Conservation (phyloP, 2,888 invertebrate genomes). For the Eledona agricola region DNA sequence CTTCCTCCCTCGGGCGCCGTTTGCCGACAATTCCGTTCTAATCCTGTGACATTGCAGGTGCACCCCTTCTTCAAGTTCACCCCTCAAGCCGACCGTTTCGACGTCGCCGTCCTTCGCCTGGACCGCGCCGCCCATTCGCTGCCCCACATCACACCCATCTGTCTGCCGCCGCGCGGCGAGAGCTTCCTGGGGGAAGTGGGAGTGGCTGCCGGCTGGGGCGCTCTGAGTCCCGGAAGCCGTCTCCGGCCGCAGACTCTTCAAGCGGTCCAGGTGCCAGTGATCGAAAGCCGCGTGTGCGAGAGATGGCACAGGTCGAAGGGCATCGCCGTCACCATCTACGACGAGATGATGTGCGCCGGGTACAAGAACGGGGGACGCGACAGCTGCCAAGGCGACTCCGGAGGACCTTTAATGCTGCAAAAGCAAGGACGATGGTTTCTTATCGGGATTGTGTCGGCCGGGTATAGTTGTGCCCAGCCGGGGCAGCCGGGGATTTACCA, state of each 20-base stretch:
- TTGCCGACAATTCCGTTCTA: too few species aligned
- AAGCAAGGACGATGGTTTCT: conserved; percentile 88
- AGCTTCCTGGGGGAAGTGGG: conserved; percentile 91
- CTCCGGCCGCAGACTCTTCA: conserved; percentile 89
- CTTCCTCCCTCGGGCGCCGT: too few species aligned
- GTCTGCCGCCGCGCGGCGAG: conserved; percentile 88
- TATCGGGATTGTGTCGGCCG: conserved; percentile 86
- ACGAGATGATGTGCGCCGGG: conserved; percentile 95
- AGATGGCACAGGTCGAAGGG: conserved; percentile 77
- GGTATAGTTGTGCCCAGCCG: conserved; percentile 92
- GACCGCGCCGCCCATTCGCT: conserved; percentile 90
- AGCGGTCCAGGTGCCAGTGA: conserved; percentile 92
- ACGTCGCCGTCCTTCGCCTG: conserved; percentile 87
- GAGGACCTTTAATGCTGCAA: conserved; percentile 91
- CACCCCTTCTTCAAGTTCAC: conserved; percentile 94
- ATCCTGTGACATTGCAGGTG: conserved; percentile 70
- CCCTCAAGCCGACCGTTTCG: conserved; percentile 90
- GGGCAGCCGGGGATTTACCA: conserved; percentile 96
- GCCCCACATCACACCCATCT: conserved; percentile 91
- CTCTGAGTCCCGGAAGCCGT: conserved; percentile 83
- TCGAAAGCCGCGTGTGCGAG: conserved; percentile 83
- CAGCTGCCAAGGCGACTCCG: conserved; percentile 81
- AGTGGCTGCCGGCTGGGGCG: conserved; percentile 95
- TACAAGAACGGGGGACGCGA: conserved; percentile 89
- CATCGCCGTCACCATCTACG: conserved; percentile 90